Base-by-base conservation (phyloP, 2,888 invertebrate species). In the Macrosoma leucophasiata region DNA sequence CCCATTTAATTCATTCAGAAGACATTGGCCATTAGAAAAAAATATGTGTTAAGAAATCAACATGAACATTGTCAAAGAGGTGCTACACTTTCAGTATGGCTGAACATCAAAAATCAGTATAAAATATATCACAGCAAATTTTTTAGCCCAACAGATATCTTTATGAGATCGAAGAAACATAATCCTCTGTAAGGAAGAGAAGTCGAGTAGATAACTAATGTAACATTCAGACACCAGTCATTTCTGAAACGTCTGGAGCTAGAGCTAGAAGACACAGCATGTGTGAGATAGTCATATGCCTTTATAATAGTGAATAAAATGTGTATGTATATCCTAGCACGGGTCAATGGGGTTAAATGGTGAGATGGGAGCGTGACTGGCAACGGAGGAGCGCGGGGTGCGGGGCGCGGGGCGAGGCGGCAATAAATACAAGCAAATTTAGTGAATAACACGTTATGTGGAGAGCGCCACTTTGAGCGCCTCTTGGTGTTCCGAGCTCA, bases 401-500 rank as follows among this genome's bases (percentile, higher is more conserved):
- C 38, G 48, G 42, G 41, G 52, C 50, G 49, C 34, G 41, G 41
- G 37, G 26, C 37, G 29, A n/a, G n/a, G n/a, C n/a, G 32, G 41
- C 26, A 47, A 47, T 57, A 58, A 56, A 62, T 59, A 60, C 27
- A 50, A 47, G 43, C 35, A 43, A 41, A 54, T 61, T 78, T 76
- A 55, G 84, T 71, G 46, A 84, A 85, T 41, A 92, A 84, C 46
- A 92, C 93, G 53, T 61, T 78, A 76, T 55, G 84, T 71, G 46
- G 84, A 85, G 41, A 92, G 84, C 46, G 92, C 93, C 52, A 90
- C 84, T 69, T 93, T 91, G 49, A 97, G 85, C 23, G 95, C 94
- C 56, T 92, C 90, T 70, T 94, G 92, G 70, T 95, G 92, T 55
- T 95, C 94, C 34, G 89, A 86, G 51, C 90, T 88, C 50, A 97